Evolutionary conservation across 2,888 invertebrate species (phyloP), one percentile per base, ranked within the genome.

Genomic region (Ischnura elegans): DNA sequence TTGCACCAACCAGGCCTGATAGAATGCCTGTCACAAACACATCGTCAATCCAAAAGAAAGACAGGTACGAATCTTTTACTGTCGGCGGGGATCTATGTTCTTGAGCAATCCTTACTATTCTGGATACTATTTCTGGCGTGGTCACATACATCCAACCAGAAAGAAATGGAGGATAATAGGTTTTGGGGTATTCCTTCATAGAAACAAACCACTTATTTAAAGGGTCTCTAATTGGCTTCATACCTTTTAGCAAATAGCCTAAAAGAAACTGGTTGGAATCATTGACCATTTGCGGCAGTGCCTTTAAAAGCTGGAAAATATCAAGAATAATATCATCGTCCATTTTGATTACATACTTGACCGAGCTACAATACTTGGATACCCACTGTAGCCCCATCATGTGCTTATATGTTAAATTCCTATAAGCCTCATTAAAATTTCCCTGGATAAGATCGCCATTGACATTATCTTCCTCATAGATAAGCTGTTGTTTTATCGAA

Each of bases 21-120:
- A 99, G 96, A 93, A 98, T 96, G 0, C 99, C 99, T 0, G 99
- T 99, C 0, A 99, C 96, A 95, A 97, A 98, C 87, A 98, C 97
- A 95, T 99, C 99, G 95, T 99, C 99, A 94, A 99, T 98, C 99
- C 99, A 99, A 96, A 99, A 99, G 95, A 97, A 98, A 36, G 97
- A 96, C n/a, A 97, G 61, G 25, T 43, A 66, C 10, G 42, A 2
- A 5, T 90, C 45, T 4, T 25, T 10, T n/a, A 13, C 16, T 36
- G n/a, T n/a, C n/a, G 8, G n/a, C 13, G n/a, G 43, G n/a, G 55
- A 25, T n/a, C n/a, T 96, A 61, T 96, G 95, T 51, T 96, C 95
- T 0, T 97, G 97, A 94, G 97, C 96, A 4, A 96, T 95, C 36
- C n/a, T 0, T n/a, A 90, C 43, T 42, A 90, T 90, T 43, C 25